Percentiles rank a stretch among this genome's conserved stretches.
phyloP scores from a whole-genome alignment of 2,797 vertebrate species.

The Dipus sagitta region DNA sequence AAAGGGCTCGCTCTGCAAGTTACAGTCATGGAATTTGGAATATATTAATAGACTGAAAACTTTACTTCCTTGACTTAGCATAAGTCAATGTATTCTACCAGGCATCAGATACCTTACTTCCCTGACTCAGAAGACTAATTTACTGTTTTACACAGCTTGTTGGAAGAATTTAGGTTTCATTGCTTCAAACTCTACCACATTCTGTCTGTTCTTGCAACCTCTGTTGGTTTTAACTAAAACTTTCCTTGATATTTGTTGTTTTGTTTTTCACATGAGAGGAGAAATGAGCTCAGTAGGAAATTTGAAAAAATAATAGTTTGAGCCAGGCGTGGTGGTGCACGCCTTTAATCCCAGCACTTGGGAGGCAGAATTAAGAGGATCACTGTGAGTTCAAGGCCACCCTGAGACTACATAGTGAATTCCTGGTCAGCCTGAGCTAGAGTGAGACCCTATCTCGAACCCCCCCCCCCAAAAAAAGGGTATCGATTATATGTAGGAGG shows the following conservation, averaged over 20 bases:
- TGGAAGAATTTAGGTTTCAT: neutral
- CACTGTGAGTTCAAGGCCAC: no score
- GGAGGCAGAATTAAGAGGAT: no score
- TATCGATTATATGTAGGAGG: conserved; percentile 26
- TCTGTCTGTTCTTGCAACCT: neutral
- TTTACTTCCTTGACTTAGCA: neutral
- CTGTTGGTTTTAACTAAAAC: neutral
- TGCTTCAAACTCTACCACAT: neutral
- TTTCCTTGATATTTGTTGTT: neutral
- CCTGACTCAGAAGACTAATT: neutral
- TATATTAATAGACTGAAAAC: neutral
- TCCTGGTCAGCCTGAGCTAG: no score
- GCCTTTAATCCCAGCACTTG: no score
- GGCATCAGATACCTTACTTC: conserved; percentile 15
- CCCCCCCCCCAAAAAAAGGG: no score
- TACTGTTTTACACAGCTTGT: conserved; percentile 1
- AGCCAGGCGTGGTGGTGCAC: no score
- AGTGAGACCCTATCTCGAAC: no score
- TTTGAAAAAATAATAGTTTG: conserved; percentile 41
- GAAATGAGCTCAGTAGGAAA: conserved; percentile 34
- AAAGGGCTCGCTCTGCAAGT: neutral
- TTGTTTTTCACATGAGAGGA: neutral
- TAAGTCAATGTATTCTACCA: neutral
- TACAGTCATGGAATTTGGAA: neutral
- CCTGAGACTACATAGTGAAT: no score